Evolutionary conservation across 2,797 vertebrate genomes (phyloP).

Genomic region (Sebastolobus alascanus): DNA sequence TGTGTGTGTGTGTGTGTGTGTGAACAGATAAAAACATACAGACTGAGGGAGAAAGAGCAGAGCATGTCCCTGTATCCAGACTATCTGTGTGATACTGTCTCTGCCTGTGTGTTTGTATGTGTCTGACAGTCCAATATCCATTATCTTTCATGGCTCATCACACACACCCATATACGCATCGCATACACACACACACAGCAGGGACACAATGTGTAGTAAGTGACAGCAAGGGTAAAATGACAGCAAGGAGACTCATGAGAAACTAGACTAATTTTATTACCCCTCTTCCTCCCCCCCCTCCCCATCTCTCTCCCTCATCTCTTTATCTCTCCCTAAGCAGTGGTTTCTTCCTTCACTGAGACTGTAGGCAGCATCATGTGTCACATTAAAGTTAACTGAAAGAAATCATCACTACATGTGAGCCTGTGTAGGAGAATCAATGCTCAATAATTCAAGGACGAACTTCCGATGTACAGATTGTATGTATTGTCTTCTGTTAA

Average conservation of each 20-base stretch:
- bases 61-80: slow-evolving; percentile 53
- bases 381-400: slow-evolving; percentile 27
- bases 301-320: neutral
- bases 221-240: slow-evolving; percentile 61
- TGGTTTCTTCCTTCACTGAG: slow-evolving; percentile 1
- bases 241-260: slow-evolving; percentile 46
- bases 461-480: neutral
- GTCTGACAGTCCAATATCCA: slow-evolving; percentile 52
- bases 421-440: neutral
- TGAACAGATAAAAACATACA: slow-evolving; percentile 1
- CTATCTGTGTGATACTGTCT: slow-evolving; percentile 45
- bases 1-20: neutral
- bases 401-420: neutral
- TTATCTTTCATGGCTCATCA: slow-evolving; percentile 65
- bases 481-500: neutral
- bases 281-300: neutral
- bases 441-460: neutral
- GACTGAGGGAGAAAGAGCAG: neutral
- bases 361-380: slow-evolving; percentile 5
- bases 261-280: slow-evolving; percentile 47
- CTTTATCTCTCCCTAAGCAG: slow-evolving; percentile 14
- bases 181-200: slow-evolving; percentile 10
- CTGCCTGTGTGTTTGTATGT: slow-evolving; percentile 42
- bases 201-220: slow-evolving; percentile 29
- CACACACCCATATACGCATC: slow-evolving; percentile 14